phyloP scores from a whole-genome alignment of 2,113 vertebrate genomes.

The Mionectes macconnelli region DNA sequence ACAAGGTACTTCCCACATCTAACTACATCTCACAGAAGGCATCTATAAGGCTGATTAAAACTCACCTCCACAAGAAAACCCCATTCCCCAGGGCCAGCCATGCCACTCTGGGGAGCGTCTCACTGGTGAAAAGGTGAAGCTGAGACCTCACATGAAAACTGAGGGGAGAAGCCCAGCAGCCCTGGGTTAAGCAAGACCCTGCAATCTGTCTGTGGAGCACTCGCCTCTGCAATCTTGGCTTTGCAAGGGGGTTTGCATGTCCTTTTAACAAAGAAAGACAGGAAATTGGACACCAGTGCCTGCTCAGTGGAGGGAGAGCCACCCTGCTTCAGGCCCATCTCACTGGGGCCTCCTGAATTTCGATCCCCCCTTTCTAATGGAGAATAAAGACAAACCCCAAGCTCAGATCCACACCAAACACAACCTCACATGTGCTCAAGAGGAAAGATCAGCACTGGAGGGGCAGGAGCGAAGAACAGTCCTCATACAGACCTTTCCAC shows the following conservation, averaged over 20 bases:
- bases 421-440: not conserved
- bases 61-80: not conserved
- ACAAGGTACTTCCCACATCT: not conserved
- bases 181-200: slow-evolving; percentile 37
- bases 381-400: not conserved
- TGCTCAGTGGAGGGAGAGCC: not conserved
- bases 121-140: slow-evolving; percentile 10
- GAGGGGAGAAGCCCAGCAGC: not conserved
- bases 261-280: slow-evolving; percentile 36
- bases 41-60: not conserved
- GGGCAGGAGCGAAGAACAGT: fast-evolving
- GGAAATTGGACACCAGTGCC: not conserved
- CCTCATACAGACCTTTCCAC: not conserved
- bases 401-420: not conserved
- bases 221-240: not conserved
- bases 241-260: not conserved
- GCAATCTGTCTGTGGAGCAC: not conserved
- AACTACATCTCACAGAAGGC: fast-evolving
- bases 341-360: not conserved
- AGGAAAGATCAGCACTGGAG: not conserved
- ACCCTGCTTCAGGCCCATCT: not conserved
- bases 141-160: not conserved
- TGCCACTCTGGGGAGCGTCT: not conserved
- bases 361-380: not conserved
- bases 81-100: fast-evolving